Conservation (phyloP, 1,140 invertebrate species). For the Hylaeus volcanicus region DNA sequence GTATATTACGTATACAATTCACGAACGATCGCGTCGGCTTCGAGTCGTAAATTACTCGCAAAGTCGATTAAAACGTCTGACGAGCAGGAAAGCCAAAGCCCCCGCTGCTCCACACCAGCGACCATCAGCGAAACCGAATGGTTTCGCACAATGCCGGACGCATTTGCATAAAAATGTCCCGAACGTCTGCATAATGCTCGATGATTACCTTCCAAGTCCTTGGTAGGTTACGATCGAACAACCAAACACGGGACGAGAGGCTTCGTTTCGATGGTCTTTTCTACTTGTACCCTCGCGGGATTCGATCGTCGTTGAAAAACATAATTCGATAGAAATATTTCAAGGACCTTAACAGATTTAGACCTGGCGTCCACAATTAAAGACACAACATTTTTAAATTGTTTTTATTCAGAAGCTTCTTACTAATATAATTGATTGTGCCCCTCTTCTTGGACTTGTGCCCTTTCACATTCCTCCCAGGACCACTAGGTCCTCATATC, state of each 20-base stretch:
- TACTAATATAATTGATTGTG: no score
- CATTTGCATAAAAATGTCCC: constrained; percentile 71
- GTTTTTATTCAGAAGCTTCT: no score
- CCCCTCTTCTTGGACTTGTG: no score
- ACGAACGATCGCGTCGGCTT: constrained; percentile 33
- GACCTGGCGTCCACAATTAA: no score
- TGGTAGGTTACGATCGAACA: not conserved
- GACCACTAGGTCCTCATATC: no score
- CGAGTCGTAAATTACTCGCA: constrained; percentile 53
- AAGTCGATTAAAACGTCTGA: constrained; percentile 66
- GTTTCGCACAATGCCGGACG: constrained; percentile 60
- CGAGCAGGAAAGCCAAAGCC: not conserved
- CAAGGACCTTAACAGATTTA: no score
- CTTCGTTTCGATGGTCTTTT: not conserved
- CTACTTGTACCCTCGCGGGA: no score
- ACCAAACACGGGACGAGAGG: not conserved
- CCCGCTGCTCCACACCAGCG: not conserved
- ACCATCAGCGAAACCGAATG: constrained; percentile 21
- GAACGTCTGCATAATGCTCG: constrained; percentile 19
- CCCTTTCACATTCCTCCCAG: no score
- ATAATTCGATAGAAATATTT: no score
- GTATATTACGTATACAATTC: constrained; percentile 33
- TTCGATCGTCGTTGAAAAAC: no score
- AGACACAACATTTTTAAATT: no score
- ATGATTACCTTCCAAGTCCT: not conserved